Base-by-base conservation (phyloP, 2,113 vertebrate species). In the Gallinago jamesoni region DNA sequence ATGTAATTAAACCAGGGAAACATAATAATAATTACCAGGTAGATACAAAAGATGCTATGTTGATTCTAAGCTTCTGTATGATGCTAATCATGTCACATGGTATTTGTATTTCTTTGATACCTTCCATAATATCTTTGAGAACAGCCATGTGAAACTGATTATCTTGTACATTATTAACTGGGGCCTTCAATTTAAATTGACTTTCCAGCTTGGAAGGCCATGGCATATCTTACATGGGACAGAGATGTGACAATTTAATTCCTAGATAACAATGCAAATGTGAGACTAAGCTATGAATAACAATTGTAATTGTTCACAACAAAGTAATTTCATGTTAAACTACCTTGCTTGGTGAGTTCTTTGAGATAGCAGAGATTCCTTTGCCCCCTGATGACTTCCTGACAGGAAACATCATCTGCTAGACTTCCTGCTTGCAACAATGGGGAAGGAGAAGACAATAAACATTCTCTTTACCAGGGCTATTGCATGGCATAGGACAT, bases 1-100 rank as follows among this genome's bases (percentile, higher is more conserved):
- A 77, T 41, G 73, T 84, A 94, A 97, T 96, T 86, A 95, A 83
- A 87, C 62, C 73, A 73, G 24, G 70, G 74, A 90, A 94, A 91
- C 63, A 76, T 2, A 60, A 43, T n/a, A 55, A 76, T 87, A 90
- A 77, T 70, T 62, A 70, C 69, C 69, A 93, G 20, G 80, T 67
- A 88, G 77, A 69, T 87, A 72, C 63, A 67, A 91, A 95, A 88
- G 67, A 86, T 52, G 87, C n/a, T 37, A 6, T 22, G 50, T 48
- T 82, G 69, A 81, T 90, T 57, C 59, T 77, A 91, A 85, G 50
- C 62, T 88, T 75, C 68, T 75, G 47, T 66, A 27, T 59, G 55
- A 83, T 0, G 0, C 64, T 70, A 86, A 90, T 93, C 41, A 24
- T 63, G 55, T 53, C 92, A 84, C 47, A 35, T 22, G 37, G 14